Evolutionary conservation across 1,140 invertebrate genomes (phyloP), one percentile per base, ranked within the genome.

Genomic region (Macrostomum lignano): DNA sequence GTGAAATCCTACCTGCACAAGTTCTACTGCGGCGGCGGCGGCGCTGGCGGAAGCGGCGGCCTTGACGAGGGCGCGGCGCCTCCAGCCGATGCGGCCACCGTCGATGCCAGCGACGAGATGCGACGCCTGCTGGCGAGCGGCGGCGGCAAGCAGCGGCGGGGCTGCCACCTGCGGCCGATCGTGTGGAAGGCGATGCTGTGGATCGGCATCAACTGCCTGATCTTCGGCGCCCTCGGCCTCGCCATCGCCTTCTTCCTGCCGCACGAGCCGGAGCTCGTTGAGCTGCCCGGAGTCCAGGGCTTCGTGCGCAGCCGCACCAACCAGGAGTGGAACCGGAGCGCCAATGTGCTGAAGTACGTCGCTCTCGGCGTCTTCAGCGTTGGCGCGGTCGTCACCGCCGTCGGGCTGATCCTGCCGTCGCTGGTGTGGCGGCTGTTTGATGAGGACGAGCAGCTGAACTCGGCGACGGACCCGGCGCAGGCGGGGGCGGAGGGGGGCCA

Each of bases 1-100:
- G 26, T 28, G 26, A 28, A 9, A 28, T 28, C 26, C 19, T 28
- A 28, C 19, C 19, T 28, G 26, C 26, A 28, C 19, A 28, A 28
- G 15, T 28, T 28, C 9, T 28, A 28, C 19, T n/a, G n/a, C n/a
- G n/a, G n/a, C n/a, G n/a, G n/a, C n/a, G n/a, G n/a, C n/a, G n/a
- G n/a, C n/a, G n/a, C n/a, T n/a, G n/a, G n/a, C n/a, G n/a, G n/a
- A n/a, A n/a, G n/a, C n/a, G n/a, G n/a, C n/a, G n/a, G n/a, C n/a
- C n/a, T n/a, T n/a, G n/a, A n/a, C n/a, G n/a, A n/a, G n/a, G n/a
- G n/a, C n/a, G n/a, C n/a, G n/a, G n/a, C n/a, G n/a, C n/a, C n/a
- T n/a, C n/a, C n/a, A n/a, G n/a, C n/a, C n/a, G n/a, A n/a, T n/a
- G n/a, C n/a, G n/a, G 26, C 14, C 15, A 3, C 26, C 15, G 9